These are phyloP conservation scores for Strix uralensis DNA, from an alignment of 2,113 vertebrate genomes.

Conservation along the genomic window DNA sequence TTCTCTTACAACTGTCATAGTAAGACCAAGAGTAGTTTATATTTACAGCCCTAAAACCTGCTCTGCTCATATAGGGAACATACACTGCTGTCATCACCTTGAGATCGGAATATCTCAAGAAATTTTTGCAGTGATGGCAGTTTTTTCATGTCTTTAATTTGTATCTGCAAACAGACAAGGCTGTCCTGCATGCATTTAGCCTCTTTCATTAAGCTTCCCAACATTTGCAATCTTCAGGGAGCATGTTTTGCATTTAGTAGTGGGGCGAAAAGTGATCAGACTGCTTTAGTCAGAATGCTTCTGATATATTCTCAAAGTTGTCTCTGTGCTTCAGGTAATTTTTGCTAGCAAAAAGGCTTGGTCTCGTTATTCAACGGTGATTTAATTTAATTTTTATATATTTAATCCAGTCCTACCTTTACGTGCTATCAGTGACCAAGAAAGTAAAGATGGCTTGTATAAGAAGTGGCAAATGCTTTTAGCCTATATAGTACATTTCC, in stretches of 20 bases:
- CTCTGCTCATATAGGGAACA: neutral
- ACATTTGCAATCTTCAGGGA: neutral
- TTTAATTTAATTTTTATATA: neutral
- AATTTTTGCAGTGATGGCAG: neutral
- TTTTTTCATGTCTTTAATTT: neutral
- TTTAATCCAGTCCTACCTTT: slow-evolving; percentile 82
- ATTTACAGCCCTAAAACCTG: neutral
- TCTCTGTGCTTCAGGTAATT: neutral
- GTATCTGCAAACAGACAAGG: neutral
- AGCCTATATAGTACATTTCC: slow-evolving; percentile 88
- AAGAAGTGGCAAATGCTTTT: slow-evolving; percentile 95
- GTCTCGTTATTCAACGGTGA: neutral
- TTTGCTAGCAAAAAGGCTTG: neutral
- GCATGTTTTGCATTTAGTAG: neutral
- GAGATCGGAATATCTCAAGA: neutral
- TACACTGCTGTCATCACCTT: neutral
- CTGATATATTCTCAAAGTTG: neutral
- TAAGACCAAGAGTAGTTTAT: neutral
- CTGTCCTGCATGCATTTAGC: neutral
- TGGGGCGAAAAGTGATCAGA: neutral
- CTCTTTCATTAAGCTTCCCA: neutral
- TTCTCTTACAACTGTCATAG: neutral
- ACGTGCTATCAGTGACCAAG: slow-evolving; percentile 89
- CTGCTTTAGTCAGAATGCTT: neutral
- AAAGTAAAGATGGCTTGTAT: slow-evolving; percentile 93